These are phyloP conservation scores for Clamator glandarius DNA, from an alignment of 2,797 vertebrate genomes.

Conservation along the genomic window DNA sequence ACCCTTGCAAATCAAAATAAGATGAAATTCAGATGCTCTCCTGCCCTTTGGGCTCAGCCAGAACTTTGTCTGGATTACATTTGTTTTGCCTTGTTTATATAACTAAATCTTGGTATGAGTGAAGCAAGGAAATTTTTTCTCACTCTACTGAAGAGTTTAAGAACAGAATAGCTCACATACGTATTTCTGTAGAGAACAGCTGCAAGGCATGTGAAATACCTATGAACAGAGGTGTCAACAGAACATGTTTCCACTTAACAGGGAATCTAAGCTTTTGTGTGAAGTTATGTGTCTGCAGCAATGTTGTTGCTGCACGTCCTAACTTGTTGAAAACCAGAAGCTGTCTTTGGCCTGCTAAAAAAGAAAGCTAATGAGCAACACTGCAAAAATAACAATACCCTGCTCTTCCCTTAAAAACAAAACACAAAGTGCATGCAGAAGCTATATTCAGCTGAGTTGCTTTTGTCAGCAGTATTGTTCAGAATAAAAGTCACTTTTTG, in stretches of 20 bases:
- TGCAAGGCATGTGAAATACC: conserved; percentile 20
- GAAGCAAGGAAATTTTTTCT: background rate
- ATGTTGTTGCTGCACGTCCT: background rate
- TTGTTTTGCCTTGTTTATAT: background rate
- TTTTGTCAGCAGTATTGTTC: background rate
- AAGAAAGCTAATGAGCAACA: background rate
- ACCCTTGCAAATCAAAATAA: conserved; percentile 13
- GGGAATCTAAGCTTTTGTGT: background rate
- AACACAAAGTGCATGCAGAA: background rate
- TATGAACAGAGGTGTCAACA: background rate
- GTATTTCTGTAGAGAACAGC: background rate
- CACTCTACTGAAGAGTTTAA: background rate
- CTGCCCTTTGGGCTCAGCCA: background rate
- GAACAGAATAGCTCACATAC: background rate
- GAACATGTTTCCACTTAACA: background rate
- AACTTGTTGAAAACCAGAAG: conserved; percentile 17
- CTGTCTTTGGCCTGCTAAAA: conserved; percentile 31
- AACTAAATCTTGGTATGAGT: background rate
- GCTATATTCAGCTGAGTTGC: background rate
- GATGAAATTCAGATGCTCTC: conserved; percentile 32
- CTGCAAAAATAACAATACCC: background rate
- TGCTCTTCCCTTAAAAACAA: background rate
- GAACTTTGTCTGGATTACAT: background rate
- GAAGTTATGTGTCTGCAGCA: background rate
- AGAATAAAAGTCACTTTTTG: background rate